phyloP scores from a whole-genome alignment of 2,888 invertebrate species.

The Phrixothrix hirtus region DNA sequence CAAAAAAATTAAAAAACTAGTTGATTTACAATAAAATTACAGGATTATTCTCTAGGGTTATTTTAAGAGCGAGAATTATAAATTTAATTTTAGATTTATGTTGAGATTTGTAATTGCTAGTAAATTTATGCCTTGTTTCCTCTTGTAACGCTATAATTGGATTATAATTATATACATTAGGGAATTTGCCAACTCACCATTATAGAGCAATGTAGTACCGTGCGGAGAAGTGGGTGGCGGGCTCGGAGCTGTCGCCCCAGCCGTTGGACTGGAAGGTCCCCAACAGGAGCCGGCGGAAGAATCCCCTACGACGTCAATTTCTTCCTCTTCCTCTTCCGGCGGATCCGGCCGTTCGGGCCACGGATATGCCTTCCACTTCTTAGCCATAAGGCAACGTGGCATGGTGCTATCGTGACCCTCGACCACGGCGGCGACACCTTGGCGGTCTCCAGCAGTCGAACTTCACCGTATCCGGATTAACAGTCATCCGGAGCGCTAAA shows the following conservation, averaged over 20 bases:
- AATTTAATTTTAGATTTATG: slow-evolving; percentile 7
- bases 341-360: slow-evolving; percentile 69
- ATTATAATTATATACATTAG: not conserved
- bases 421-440: slow-evolving; percentile 56
- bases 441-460: slow-evolving; percentile 34
- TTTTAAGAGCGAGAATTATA: not conserved
- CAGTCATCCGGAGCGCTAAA: slow-evolving; percentile 30
- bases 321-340: slow-evolving; percentile 63
- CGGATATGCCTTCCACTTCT: slow-evolving; percentile 90
- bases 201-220: slow-evolving; percentile 76
- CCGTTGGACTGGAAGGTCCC: slow-evolving; percentile 76
- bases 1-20: slow-evolving; percentile 9
- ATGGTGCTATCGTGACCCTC: slow-evolving; percentile 68
- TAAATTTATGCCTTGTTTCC: slow-evolving; percentile 12
- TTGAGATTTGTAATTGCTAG: slow-evolving; percentile 1
- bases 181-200: slow-evolving; percentile 63
- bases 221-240: slow-evolving; percentile 70
- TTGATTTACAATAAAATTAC: no score
- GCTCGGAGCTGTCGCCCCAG: slow-evolving; percentile 75
- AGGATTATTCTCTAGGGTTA: no score
- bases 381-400: slow-evolving; percentile 95
- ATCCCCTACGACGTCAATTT: slow-evolving; percentile 86
- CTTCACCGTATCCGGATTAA: slow-evolving; percentile 25
- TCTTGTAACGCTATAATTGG: slow-evolving; percentile 4
- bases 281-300: slow-evolving; percentile 62